phyloP scores from a whole-genome alignment of 2,797 vertebrate species.

The Emys orbicularis region DNA sequence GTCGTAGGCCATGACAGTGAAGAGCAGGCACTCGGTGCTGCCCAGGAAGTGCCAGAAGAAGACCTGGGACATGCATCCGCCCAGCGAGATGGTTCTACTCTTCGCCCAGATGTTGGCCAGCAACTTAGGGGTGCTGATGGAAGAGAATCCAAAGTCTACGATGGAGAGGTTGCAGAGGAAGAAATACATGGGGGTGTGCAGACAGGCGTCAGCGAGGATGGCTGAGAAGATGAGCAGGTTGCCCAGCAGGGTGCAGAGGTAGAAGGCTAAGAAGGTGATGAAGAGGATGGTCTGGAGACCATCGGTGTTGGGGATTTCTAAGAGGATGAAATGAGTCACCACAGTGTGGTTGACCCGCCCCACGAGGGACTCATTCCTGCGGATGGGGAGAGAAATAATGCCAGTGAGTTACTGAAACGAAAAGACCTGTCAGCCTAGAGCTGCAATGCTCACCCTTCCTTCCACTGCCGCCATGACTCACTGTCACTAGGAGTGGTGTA shows the following conservation, averaged over 20 bases:
- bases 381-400: neutral
- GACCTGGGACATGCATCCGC: neutral
- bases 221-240: neutral
- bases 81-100: neutral
- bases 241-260: neutral
- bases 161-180: conserved; percentile 40
- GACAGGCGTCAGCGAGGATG: rapidly evolving
- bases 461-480: neutral
- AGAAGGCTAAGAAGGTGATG: neutral
- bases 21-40: conserved; percentile 10
- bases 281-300: neutral
- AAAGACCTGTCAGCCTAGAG: rapidly evolving
- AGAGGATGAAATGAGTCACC: neutral
- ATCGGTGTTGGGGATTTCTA: neutral
- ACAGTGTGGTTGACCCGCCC: neutral
- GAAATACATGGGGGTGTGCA: neutral
- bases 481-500: rapidly evolving
- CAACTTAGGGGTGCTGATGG: conserved; percentile 32
- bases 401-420: neutral
- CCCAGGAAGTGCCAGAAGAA: conserved; percentile 35
- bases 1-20: neutral
- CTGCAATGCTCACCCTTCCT: neutral
- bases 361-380: neutral
- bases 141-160: conserved; percentile 34
- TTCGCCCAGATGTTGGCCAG: neutral